Percentiles rank a stretch among this genome's conserved stretches.
phyloP scores from a whole-genome alignment of 2,888 invertebrate genomes.

The Chalcosyrphus nemorum region DNA sequence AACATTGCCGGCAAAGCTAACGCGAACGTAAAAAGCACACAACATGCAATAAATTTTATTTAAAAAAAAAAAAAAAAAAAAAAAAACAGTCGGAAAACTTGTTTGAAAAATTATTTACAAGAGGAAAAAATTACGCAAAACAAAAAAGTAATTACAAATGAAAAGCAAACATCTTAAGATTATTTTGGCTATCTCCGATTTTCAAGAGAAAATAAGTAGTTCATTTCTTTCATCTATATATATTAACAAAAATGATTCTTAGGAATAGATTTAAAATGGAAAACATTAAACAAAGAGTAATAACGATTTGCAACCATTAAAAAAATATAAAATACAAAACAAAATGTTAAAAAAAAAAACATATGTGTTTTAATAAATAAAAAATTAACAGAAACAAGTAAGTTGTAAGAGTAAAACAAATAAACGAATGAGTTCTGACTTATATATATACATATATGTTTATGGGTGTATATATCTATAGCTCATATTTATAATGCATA shows the following conservation, averaged over 20 bases:
- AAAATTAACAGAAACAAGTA: constrained; percentile 21
- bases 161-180: constrained; percentile 49
- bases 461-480: no score
- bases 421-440: constrained; percentile 36
- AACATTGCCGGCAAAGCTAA: constrained; percentile 25
- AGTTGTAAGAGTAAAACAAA: constrained; percentile 10
- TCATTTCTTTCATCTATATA: constrained; percentile 43
- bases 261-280: constrained; percentile 41
- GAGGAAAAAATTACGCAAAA: background rate
- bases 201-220: background rate
- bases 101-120: constrained; percentile 29
- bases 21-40: constrained; percentile 48
- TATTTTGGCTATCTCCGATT: constrained; percentile 25
- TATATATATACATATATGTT: constrained; percentile 13
- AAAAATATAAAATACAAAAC: constrained; percentile 47
- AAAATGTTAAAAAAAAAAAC: constrained; percentile 48
- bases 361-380: constrained; percentile 39
- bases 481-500: background rate
- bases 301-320: constrained; percentile 40
- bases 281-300: constrained; percentile 55
- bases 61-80: background rate
- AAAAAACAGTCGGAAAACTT: constrained; percentile 29
- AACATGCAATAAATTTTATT: constrained; percentile 61
- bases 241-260: constrained; percentile 62
- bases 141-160: constrained; percentile 49